Percentiles rank a stretch among this genome's conserved stretches.
phyloP scores from a whole-genome alignment of 30 jellyfish, hydroid and myxozoan genomes.

The Aurelia aurita region DNA sequence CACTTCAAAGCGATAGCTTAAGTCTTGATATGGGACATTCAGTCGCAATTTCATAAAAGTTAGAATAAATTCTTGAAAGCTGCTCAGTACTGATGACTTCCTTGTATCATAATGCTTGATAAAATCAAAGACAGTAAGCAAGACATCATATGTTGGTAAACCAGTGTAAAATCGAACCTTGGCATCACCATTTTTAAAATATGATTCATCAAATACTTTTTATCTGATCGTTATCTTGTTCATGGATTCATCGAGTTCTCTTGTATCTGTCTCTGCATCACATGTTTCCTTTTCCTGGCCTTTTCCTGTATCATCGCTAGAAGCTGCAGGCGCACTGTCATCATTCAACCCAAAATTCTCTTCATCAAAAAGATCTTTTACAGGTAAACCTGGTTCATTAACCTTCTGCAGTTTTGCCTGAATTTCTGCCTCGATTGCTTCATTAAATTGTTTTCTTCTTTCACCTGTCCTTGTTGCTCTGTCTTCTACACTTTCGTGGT shows the following conservation, averaged over 20 bases:
- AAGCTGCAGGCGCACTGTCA: constrained; percentile 6
- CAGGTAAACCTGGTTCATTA: constrained; percentile 17
- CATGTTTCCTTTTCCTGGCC: constrained; percentile 10
- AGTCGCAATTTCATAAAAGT: constrained; percentile 41
- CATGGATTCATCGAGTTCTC: constrained; percentile 22
- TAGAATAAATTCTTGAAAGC: constrained; percentile 33
- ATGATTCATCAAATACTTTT: constrained; percentile 11
- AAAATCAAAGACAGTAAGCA: constrained; percentile 37
- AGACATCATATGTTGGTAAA: constrained; percentile 38
- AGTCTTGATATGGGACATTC: constrained; percentile 31
- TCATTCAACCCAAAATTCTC: neutral
- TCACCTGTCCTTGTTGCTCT: constrained; percentile 31
- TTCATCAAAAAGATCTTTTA: constrained; percentile 10
- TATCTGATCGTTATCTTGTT: constrained; percentile 8
- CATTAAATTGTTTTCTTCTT: constrained; percentile 7
- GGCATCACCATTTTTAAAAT: constrained; percentile 28
- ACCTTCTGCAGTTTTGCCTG: constrained; percentile 25
- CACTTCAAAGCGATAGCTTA: constrained; percentile 41
- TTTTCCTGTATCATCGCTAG: constrained; percentile 4
- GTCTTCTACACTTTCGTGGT: constrained; percentile 11
- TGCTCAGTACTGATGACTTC: constrained; percentile 7
- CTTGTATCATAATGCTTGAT: constrained; percentile 17
- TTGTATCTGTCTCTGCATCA: constrained; percentile 24
- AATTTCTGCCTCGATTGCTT: constrained; percentile 17
- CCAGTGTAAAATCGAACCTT: constrained; percentile 60